Evolutionary conservation across 2,888 invertebrate genomes (phyloP), one percentile per base, ranked within the genome.

Genomic region (Dasysyrphus albostriatus): DNA sequence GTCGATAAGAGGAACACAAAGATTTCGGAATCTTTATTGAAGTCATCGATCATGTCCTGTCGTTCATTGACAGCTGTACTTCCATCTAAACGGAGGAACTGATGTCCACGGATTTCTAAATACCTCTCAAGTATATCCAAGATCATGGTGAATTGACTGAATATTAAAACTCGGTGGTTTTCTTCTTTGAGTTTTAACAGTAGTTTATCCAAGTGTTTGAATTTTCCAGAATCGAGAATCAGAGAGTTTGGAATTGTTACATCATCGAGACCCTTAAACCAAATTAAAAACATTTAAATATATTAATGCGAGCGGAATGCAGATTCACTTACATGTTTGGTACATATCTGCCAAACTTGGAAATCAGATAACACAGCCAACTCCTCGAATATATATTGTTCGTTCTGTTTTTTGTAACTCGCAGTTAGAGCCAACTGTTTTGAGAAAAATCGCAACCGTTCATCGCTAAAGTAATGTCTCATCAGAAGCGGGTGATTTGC

Each of bases 141-240:
- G 94, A 99, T 95, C 94, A 98, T 98, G 42, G 97, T 97, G 93
- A 99, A 99, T 94, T 99, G 99, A 91, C 98, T 98, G 94, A 99
- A 99, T 89, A 99, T 94, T 81, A 99, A 93, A 88, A 98, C 97
- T 16, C 98, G 94, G 92, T 97, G 97, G 0, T 96, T 96, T 0
- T 94, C 95, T 8, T 93, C 93, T 91, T 97, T 95, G 85, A 98
- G 93, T 79, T 94, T 93, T 0, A 96, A 96, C 82, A 99, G 93
- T 90, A 98, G 93, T 88, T 94, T 93, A 91, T 98, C 98, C 76
- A 99, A 93, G 91, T 95, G 95, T 42, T 93, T 91, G 91, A 98
- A 96, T 93, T 99, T 99, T 0, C 98, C 98, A 0, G 98, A 98
- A 84, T 96, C 94, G 54, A 96, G 92, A 89, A 99, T 96, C 16